Percentiles rank a stretch among this genome's conserved stretches.
Evolutionary conservation across 2,888 invertebrate species (phyloP).

Genomic region (Strigamia transsilvanica): DNA sequence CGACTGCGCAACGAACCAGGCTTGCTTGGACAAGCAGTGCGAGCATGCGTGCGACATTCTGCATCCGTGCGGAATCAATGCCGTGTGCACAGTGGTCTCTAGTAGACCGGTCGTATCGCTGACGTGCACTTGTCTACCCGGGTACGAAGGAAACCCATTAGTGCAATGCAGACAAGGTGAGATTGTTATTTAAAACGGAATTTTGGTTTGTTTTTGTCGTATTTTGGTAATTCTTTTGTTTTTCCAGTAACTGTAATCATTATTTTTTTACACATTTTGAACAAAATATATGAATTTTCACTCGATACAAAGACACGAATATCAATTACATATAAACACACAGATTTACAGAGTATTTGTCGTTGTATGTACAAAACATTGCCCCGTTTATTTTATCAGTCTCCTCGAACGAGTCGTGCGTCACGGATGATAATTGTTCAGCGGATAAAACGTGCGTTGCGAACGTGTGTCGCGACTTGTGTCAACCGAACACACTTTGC

Average conservation of each 20-base stretch:
- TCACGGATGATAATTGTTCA: slow-evolving; percentile 82
- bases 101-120: slow-evolving; percentile 75
- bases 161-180: slow-evolving; percentile 74
- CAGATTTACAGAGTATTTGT: neutral
- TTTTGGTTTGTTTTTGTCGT: neutral
- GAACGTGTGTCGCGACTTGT: slow-evolving; percentile 82
- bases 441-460: slow-evolving; percentile 80
- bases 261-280: slow-evolving; percentile 35
- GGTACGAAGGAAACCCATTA: slow-evolving; percentile 87
- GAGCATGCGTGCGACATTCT: slow-evolving; percentile 81
- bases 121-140: slow-evolving; percentile 80
- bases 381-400: slow-evolving; percentile 12
- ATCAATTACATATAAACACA: neutral
- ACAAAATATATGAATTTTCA: neutral
- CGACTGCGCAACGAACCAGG: slow-evolving; percentile 81
- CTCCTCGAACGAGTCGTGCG: slow-evolving; percentile 67
- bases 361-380: slow-evolving; percentile 5
- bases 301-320: neutral
- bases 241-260: slow-evolving; percentile 61
- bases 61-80: slow-evolving; percentile 85
- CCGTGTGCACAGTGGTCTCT: slow-evolving; percentile 80
- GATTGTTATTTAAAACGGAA: neutral
- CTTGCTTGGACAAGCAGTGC: slow-evolving; percentile 81
- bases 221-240: neutral
- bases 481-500: slow-evolving; percentile 74